Percentiles rank a stretch among this genome's conserved stretches.
Evolutionary conservation across 2,888 invertebrate genomes (phyloP).

Genomic region (Sphaerophoria rueppellii): DNA sequence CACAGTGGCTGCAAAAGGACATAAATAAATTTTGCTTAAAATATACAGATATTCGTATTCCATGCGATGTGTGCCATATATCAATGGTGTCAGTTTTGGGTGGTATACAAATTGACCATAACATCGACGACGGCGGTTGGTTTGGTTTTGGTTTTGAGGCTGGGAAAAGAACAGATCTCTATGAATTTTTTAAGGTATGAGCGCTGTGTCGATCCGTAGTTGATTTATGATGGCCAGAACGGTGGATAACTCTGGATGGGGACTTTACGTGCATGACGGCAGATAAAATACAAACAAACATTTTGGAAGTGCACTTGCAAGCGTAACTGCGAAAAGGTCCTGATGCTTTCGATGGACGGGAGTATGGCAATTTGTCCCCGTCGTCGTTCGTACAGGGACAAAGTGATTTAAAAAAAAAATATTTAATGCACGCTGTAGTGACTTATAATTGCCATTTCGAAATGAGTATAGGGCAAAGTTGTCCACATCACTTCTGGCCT

Average conservation of each 20-base stretch:
- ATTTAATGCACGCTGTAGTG: background rate
- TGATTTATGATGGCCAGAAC: constrained; percentile 44
- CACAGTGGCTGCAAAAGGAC: constrained; percentile 86
- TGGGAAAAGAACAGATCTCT: background rate
- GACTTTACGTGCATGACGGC: constrained; percentile 15
- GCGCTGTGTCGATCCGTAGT: background rate
- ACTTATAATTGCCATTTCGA: background rate
- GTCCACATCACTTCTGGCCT: background rate
- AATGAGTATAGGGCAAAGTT: background rate
- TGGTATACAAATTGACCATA: background rate
- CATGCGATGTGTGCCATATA: constrained; percentile 24
- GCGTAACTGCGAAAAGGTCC: constrained; percentile 2
- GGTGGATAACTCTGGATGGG: background rate
- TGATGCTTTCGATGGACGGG: background rate
- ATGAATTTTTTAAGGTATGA: background rate
- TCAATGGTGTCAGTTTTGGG: constrained; percentile 43
- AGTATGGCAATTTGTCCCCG: background rate
- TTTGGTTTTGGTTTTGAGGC: background rate
- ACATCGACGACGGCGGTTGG: constrained; percentile 36
- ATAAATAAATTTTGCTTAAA: constrained; percentile 56
- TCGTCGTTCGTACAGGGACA: background rate
- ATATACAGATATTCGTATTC: background rate
- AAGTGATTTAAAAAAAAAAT: background rate
- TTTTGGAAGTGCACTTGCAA: constrained; percentile 1
- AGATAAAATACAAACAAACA: constrained; percentile 48